Base-by-base conservation (phyloP, 2,888 invertebrate genomes). In the Emmelina monodactyla region DNA sequence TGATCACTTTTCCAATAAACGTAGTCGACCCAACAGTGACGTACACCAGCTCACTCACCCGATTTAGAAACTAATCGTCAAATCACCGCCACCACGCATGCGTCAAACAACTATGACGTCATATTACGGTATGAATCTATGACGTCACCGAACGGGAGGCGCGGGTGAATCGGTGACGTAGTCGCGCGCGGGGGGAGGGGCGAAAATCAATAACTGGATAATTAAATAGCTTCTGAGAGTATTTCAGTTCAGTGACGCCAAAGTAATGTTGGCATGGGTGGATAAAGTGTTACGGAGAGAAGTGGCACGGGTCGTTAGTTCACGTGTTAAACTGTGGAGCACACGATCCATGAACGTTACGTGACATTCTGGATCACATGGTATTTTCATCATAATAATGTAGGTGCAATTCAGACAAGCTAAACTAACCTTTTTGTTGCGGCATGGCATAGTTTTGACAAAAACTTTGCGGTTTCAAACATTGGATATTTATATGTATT, bases 301-400 rank as follows among this genome's bases (percentile, higher is more conserved):
- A n/a, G n/a, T n/a, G n/a, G 44, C 50, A 75, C 67, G 70, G 71
- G 62, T 75, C 70, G 68, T 36, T 53, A 56, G 56, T 51, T 71
- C 70, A 68, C 64, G 64, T 68, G 70, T 50, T 9, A 25, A n/a
- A n/a, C n/a, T n/a, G n/a, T 25, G n/a, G 25, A 11, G 3, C 25
- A 25, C 6, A 7, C 25, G 25, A 25, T 25, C 25, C 25, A 25
- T 25, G 11, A 25, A 25, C 49, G 56, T 53, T 48, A 61, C 53
- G 52, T 66, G 60, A 58, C 57, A 63, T 66, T 63, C 48, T 55
- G 40, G 45, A 25, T 25, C 25, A 25, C n/a, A 25, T 10, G 25
- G n/a, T n/a, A n/a, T n/a, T n/a, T n/a, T n/a, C n/a, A n/a, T n/a
- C n/a, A n/a, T n/a, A n/a, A n/a, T n/a, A n/a, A n/a, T n/a, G n/a